Conservation (phyloP, 2,113 vertebrate species). For the Brachypodius melanocephalos region DNA sequence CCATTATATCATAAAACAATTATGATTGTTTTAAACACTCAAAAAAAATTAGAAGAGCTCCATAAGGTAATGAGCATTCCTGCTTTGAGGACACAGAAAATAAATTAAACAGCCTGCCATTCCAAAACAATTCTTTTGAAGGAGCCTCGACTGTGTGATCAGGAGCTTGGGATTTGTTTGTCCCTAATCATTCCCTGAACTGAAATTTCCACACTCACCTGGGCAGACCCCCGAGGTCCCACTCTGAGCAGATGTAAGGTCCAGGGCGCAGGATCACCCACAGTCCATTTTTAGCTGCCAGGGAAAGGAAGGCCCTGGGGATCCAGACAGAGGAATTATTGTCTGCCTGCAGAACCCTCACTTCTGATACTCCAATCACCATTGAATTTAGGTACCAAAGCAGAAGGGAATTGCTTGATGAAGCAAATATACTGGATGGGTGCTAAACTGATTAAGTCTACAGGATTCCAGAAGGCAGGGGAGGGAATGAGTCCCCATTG, state of each 20-base stretch:
- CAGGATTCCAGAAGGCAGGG: not conserved
- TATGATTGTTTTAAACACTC: not conserved
- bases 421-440: not conserved
- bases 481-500: not conserved
- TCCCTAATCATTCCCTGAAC: not conserved
- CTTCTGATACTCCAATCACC: not conserved
- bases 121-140: not conserved
- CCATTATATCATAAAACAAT: not conserved
- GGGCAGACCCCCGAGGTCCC: conserved; percentile 89
- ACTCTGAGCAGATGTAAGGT: conserved; percentile 90
- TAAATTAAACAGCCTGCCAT: not conserved
- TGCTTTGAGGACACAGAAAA: not conserved
- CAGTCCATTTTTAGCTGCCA: conserved; percentile 80
- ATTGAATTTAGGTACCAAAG: not conserved
- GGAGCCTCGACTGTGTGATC: not conserved
- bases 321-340: not conserved
- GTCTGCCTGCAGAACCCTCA: not conserved
- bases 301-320: conserved; percentile 80
- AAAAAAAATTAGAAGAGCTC: not conserved
- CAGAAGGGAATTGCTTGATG: not conserved
- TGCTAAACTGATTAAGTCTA: not conserved
- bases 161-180: not conserved
- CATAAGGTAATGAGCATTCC: not conserved
- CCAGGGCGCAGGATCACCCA: conserved; percentile 92
- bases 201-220: conserved; percentile 73